Evolutionary conservation across 2,888 invertebrate species (phyloP), one percentile per base, ranked within the genome.

Genomic region (Seira musarum): DNA sequence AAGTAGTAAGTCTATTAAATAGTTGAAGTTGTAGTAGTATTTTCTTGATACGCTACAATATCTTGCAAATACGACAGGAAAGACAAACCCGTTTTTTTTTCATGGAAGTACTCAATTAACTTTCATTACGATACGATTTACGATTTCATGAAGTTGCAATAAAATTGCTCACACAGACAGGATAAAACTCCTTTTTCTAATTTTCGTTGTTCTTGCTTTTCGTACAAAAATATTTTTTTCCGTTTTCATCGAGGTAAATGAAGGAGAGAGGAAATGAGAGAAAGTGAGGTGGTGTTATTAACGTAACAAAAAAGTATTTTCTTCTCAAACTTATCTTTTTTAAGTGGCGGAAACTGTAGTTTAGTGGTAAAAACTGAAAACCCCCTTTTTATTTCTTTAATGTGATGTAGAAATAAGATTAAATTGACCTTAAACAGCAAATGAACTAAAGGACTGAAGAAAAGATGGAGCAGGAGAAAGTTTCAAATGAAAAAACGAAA

Each of bases 1-100:
- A 30, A 30, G 30, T 30, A 2, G 3, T 30, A 30, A 30, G 30
- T 5, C 30, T 30, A 30, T n/a, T n/a, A n/a, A n/a, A 30, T 2
- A 30, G 30, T 30, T 30, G 30, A 30, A 30, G 30, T 30, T 30
- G 30, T n/a, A n/a, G n/a, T 71, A 63, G 25, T 72, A 46, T 73
- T 73, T 25, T 65, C 49, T 73, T 73, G 65, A 73, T 65, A 73
- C 61, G 63, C 63, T 30, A 30, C 8, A 2, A 5, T 30, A 5
- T 30, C 53, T 53, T 53, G 3, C 53, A 53, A 53, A 64, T 68
- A 61, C 68, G 61, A 69, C 64, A 64, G 46, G 76, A 76, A 76
- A 76, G 76, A 76, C 76, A 76, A 76, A 49, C 76, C 74, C 30
- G 30, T 30, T 30, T 30, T 30, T 30, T 30, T 65, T 53, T n/a